Evolutionary conservation across 2,797 vertebrate genomes (phyloP), one percentile per base, ranked within the genome.

Genomic region (Aphelocoma californica): DNA sequence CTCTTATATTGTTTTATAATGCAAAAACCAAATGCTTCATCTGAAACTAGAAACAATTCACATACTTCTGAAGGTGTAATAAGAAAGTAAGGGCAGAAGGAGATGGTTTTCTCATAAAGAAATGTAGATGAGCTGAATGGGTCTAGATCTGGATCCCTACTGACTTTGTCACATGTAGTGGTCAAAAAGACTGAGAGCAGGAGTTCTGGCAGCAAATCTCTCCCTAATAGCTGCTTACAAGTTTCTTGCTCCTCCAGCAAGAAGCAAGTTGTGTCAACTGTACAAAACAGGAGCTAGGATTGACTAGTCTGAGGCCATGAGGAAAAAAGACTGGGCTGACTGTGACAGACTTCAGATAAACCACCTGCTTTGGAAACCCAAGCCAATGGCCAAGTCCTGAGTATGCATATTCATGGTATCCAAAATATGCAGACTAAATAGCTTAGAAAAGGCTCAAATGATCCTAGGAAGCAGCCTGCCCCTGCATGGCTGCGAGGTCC

Each of bases 351-450:
- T 85, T 85, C 0, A 0, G 29, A 71, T 51, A 85, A 94, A 73
- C n/a, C 44, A 65, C 58, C 29, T 80, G 48, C 69, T 86, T 78
- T 86, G 81, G 77, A 90, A 88, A 92, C 11, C 15, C 56, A 92
- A 83, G 56, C 29, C 70, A 60, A 31, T 31, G 36, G 60, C 47
- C 47, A 62, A 56, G 31, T 36, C 62, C 79, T 32, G 28, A 90
- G 45, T 53, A 31, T 53, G 38, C 14, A 44, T 73, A 64, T 82
- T 84, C 57, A 80, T 2, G 3, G 56, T 61, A 93, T 75, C 81
- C 45, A 80, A 92, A 94, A 61, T 61, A 90, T 45, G 48, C 48
- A 91, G 86, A 89, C 51, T 93, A 73, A 92, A 88, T 70, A 89
- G 40, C 36, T 92, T 80, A 92, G 77, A 28, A 92, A 90, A 94